Conservation (phyloP, 2,888 invertebrate species). For the Zhengitettix transpicula region DNA sequence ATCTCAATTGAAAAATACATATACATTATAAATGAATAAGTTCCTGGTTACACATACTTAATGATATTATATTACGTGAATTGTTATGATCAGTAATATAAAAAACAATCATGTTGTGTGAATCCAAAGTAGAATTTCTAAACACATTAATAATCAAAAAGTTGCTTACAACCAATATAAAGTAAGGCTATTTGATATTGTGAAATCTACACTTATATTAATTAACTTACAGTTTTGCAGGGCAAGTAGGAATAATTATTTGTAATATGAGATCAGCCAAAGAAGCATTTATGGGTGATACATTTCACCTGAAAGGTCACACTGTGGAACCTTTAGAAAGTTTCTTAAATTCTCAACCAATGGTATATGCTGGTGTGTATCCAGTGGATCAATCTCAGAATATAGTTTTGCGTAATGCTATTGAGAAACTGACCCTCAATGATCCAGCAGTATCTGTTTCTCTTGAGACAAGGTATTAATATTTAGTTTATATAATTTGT, state of each 20-base stretch:
- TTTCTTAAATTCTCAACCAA: conserved; percentile 49
- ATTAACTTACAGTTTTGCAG: conserved; percentile 44
- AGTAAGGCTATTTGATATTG: no score
- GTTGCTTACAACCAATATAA: no score
- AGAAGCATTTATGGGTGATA: conserved; percentile 65
- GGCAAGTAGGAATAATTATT: conserved; percentile 83
- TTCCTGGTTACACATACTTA: no score
- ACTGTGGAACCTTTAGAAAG: conserved; percentile 41
- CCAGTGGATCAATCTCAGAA: conserved; percentile 83
- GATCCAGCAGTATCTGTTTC: conserved; percentile 80
- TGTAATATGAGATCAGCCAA: conserved; percentile 60
- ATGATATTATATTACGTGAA: no score
- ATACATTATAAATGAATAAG: no score
- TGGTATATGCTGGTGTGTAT: conserved; percentile 80
- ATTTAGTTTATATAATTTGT: conserved; percentile 1
- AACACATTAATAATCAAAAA: no score
- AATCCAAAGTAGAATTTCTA: no score
- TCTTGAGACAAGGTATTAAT: conserved; percentile 57
- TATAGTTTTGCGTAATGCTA: conserved; percentile 52
- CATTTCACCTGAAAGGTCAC: conserved; percentile 38
- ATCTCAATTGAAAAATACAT: no score
- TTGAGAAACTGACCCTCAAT: conserved; percentile 83
- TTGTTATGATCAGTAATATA: no score
- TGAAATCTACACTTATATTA: neutral
- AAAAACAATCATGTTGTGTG: no score